Conservation (phyloP, 2,113 vertebrate genomes). For the Zosterops japonicus region DNA sequence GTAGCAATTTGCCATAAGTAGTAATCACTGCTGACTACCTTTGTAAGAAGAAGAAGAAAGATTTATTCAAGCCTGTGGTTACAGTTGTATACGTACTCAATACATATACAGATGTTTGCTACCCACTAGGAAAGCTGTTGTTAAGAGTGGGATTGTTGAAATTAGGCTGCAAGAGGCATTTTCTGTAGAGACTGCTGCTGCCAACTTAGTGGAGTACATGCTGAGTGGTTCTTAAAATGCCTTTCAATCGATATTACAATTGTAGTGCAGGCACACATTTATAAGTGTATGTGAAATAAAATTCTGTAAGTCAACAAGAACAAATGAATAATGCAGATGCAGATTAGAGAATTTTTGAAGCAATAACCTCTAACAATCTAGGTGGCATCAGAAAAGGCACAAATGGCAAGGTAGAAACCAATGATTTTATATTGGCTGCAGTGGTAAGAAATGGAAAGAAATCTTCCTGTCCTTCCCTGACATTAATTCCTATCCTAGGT, state of each 20-base stretch:
- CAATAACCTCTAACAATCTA: background rate
- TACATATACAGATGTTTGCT: background rate
- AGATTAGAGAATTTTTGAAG: background rate
- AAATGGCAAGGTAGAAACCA: background rate
- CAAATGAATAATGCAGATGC: background rate
- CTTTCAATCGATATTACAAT: background rate
- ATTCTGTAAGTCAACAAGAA: background rate
- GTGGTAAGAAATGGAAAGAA: background rate
- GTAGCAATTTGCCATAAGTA: background rate
- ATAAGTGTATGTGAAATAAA: background rate
- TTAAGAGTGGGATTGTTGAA: background rate
- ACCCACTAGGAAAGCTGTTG: background rate
- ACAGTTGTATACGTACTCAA: background rate
- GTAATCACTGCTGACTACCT: background rate
- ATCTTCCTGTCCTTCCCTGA: background rate
- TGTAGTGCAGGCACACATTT: background rate
- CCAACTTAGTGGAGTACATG: background rate
- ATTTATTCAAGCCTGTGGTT: background rate
- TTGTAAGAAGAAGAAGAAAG: background rate
- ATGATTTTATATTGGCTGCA: background rate
- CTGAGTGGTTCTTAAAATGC: constrained; percentile 4
- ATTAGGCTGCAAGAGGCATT: background rate
- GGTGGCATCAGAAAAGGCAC: background rate
- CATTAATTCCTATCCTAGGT: background rate
- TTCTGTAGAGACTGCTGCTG: background rate